These are phyloP conservation scores for Apis dorsata DNA, from an alignment of 1,140 invertebrate species.

Conservation along the genomic window DNA sequence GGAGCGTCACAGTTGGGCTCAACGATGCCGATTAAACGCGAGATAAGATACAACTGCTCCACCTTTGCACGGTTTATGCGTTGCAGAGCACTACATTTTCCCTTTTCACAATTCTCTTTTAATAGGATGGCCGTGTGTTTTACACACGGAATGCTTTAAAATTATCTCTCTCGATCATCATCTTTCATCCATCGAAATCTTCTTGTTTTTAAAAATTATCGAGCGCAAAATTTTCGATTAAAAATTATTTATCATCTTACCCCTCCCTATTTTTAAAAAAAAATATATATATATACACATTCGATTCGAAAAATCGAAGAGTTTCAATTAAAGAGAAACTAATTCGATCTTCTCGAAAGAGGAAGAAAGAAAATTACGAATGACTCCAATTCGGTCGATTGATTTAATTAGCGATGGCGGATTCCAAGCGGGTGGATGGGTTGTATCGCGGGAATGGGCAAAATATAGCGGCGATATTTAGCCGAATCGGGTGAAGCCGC, in stretches of 20 bases:
- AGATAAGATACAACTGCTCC: conserved; percentile 64
- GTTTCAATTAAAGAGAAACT: no score
- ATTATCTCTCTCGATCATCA: not conserved
- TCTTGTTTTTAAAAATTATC: no score
- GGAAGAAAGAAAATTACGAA: no score
- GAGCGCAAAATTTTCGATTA: no score
- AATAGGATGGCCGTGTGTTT: not conserved
- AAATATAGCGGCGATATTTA: conserved; percentile 3
- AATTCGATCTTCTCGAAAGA: no score
- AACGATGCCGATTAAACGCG: conserved; percentile 63
- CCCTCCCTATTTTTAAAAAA: no score
- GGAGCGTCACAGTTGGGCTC: conserved; percentile 58
- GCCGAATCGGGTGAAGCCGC: conserved; percentile 29
- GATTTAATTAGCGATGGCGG: not conserved
- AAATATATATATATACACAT: no score
- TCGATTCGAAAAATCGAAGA: no score
- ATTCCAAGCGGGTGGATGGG: not conserved
- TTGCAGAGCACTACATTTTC: not conserved
- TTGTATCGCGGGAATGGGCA: not conserved
- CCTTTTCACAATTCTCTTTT: conserved; percentile 12
- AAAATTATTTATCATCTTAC: no score
- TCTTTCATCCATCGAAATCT: no score
- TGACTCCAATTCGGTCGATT: not conserved
- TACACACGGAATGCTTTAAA: not conserved
- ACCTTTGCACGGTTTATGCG: conserved; percentile 39